These are phyloP conservation scores for Coccyzus lansbergi DNA, from an alignment of 2,797 vertebrate genomes.

Conservation along the genomic window DNA sequence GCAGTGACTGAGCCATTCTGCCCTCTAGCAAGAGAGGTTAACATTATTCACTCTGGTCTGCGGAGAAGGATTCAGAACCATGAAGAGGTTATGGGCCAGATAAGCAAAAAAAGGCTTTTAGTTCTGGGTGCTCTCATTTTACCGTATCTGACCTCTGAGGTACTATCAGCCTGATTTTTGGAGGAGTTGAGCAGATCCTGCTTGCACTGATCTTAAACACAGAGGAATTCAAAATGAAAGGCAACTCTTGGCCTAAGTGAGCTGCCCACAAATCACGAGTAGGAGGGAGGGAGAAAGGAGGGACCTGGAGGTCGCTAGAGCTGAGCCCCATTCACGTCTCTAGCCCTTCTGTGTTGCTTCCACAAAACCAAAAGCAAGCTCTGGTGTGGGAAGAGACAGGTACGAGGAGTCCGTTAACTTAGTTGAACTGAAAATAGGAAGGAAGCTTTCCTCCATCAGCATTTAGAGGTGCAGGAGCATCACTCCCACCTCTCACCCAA, in stretches of 20 bases:
- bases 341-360: neutral
- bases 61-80: neutral
- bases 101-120: slow-evolving; percentile 50
- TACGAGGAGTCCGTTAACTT: neutral
- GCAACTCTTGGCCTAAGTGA: fast-evolving
- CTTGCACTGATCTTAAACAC: slow-evolving; percentile 1
- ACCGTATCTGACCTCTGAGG: slow-evolving; percentile 2
- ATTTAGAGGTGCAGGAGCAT: neutral
- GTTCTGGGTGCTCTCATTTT: slow-evolving; percentile 45
- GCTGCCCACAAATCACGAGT: fast-evolving
- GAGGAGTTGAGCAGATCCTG: slow-evolving; percentile 4
- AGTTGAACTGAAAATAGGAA: neutral
- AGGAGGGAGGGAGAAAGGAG: neutral
- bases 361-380: neutral
- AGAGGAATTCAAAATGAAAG: slow-evolving; percentile 9
- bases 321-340: fast-evolving
- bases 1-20: neutral
- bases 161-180: slow-evolving; percentile 10
- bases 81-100: slow-evolving; percentile 40
- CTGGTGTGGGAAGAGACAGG: neutral
- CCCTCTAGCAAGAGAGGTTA: slow-evolving; percentile 38
- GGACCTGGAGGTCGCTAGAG: neutral
- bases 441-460: neutral
- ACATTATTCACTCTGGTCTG: slow-evolving; percentile 28
- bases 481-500: neutral